Conservation (phyloP, 2,888 invertebrate species). For the Eilema griseolum region DNA sequence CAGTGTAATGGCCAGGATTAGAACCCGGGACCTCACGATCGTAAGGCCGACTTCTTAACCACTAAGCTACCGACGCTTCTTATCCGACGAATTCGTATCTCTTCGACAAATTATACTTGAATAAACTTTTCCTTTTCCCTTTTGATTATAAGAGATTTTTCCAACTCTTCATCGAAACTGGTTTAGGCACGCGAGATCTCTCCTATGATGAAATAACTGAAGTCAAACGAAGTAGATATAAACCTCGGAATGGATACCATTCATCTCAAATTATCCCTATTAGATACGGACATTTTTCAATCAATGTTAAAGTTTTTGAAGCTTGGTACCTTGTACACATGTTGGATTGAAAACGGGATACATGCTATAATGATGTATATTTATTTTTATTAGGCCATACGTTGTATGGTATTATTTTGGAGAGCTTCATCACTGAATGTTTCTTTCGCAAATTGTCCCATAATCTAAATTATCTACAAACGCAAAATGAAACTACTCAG, state of each 20-base stretch:
- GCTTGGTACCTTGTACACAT: neutral
- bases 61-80: no score
- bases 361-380: neutral
- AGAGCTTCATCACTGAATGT: neutral
- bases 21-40: no score
- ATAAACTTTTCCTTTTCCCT: neutral
- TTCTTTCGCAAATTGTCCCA: neutral
- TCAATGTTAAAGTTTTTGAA: neutral
- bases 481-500: constrained; percentile 22
- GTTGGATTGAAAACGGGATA: neutral
- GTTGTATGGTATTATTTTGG: no score
- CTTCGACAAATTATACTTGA: no score
- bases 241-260: neutral
- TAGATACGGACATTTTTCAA: constrained; percentile 1
- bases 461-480: neutral
- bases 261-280: neutral
- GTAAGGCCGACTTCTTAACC: no score
- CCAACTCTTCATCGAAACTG: neutral
- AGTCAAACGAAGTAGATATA: neutral
- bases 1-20: no score
- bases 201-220: constrained; percentile 4
- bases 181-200: neutral
- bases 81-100: no score
- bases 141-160: neutral
- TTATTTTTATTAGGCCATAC: no score